phyloP scores from a whole-genome alignment of 2,797 vertebrate genomes.

The Arrhamphus sclerolepis region DNA sequence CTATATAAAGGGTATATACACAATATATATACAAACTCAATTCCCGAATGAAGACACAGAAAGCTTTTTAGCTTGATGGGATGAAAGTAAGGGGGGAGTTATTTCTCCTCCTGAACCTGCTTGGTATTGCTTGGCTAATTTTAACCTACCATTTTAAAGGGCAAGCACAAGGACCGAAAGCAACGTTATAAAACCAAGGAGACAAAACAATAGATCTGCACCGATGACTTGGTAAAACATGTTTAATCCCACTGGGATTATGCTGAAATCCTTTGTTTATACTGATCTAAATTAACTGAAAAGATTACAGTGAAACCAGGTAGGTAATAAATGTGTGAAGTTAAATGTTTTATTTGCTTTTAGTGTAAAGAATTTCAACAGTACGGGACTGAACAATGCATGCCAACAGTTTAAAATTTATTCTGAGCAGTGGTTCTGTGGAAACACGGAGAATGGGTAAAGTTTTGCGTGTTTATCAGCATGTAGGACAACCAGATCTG shows the following conservation, averaged over 20 bases:
- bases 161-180: constrained; percentile 16
- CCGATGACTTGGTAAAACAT: constrained; percentile 49
- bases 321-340: too few species aligned
- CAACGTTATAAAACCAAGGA: constrained; percentile 34
- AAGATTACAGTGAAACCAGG: background rate
- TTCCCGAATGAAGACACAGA: background rate
- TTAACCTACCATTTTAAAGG: constrained; percentile 54
- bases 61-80: background rate
- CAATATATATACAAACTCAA: background rate
- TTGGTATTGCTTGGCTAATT: constrained; percentile 62
- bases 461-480: background rate
- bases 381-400: background rate
- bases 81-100: constrained; percentile 9
- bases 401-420: background rate
- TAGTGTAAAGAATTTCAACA: too few species aligned
- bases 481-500: too few species aligned
- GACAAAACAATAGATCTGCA: constrained; percentile 17
- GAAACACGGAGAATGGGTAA: background rate
- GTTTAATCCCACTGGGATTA: constrained; percentile 10
- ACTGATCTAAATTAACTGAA: background rate
- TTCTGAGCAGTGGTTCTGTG: background rate
- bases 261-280: constrained; percentile 5
- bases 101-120: constrained; percentile 38
- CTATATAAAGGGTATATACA: background rate
- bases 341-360: background rate